Evolutionary conservation across 2,888 invertebrate species (phyloP).

Genomic region (Anagyrus pseudococci): DNA sequence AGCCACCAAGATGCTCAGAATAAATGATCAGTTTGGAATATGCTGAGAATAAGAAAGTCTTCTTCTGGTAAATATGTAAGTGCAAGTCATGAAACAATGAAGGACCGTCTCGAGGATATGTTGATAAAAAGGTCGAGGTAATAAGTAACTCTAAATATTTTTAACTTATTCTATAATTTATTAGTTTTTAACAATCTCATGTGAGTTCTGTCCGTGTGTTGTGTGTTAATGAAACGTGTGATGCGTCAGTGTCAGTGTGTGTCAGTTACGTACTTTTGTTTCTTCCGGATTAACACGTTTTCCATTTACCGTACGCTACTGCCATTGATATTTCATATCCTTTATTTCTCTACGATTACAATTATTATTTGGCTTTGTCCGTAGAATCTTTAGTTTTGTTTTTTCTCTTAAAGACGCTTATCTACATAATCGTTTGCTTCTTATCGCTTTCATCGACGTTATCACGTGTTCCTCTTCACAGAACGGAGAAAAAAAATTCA

Average conservation of each 20-base stretch:
- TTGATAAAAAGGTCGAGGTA: too few relatives aligned
- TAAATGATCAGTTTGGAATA: too few relatives aligned
- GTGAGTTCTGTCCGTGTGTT: conserved; percentile 39
- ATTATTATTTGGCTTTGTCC: conserved; percentile 24
- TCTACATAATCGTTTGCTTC: conserved; percentile 17
- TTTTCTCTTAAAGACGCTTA: conserved; percentile 18
- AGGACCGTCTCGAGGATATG: too few relatives aligned
- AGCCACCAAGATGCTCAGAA: too few relatives aligned
- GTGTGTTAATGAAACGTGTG: conserved; percentile 34
- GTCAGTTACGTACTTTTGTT: conserved; percentile 1
- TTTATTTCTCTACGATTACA: conserved; percentile 38
- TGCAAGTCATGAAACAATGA: too few relatives aligned
- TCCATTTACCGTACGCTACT: conserved; percentile 38
- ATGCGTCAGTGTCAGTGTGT: conserved; percentile 30
- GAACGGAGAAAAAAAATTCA: conserved; percentile 14
- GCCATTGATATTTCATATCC: conserved; percentile 41
- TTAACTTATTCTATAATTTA: conserved; percentile 52
- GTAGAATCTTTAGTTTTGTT: conserved; percentile 9
- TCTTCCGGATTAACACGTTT: conserved; percentile 10
- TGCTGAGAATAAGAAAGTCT: too few relatives aligned
- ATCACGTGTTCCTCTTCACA: conserved; percentile 18
- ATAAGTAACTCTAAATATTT: too few relatives aligned
- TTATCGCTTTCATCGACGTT: conserved; percentile 16
- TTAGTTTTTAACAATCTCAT: conserved; percentile 51
- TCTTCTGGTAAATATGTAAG: too few relatives aligned